Conservation (phyloP, 1,140 invertebrate species). For the Conopomorpha cramerella region DNA sequence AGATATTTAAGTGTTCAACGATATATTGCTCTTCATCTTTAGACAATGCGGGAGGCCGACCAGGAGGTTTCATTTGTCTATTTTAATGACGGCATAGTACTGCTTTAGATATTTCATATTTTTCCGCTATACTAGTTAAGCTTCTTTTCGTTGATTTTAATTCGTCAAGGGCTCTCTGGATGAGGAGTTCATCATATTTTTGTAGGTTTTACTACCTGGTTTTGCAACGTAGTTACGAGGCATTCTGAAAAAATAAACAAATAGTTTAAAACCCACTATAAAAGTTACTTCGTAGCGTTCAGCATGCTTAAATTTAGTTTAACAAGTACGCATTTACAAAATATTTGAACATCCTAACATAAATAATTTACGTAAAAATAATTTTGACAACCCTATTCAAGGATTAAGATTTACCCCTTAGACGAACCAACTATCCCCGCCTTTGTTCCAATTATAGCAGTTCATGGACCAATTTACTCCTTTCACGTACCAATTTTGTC, state of each 20-base stretch:
- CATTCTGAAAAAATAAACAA: conserved; percentile 5
- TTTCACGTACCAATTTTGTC: too few relatives aligned
- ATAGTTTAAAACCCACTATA: too few relatives aligned
- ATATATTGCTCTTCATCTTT: conserved; percentile 7
- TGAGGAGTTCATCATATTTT: conserved; percentile 6
- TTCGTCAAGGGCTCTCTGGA: neutral
- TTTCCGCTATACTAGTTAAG: neutral
- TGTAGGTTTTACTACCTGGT: neutral
- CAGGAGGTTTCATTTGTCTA: conserved; percentile 8
- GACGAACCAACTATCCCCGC: too few relatives aligned
- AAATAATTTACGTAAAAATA: too few relatives aligned
- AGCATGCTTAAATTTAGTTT: too few relatives aligned
- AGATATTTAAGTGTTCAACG: conserved; percentile 10
- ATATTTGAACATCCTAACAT: too few relatives aligned
- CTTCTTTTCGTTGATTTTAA: neutral
- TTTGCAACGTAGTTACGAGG: neutral
- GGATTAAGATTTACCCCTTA: too few relatives aligned
- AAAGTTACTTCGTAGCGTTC: too few relatives aligned
- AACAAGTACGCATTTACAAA: too few relatives aligned
- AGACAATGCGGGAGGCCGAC: conserved; percentile 7
- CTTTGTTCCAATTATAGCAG: too few relatives aligned
- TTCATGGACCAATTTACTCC: too few relatives aligned
- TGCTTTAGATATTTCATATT: conserved; percentile 1
- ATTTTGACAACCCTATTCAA: too few relatives aligned
- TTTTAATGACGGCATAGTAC: neutral